Evolutionary conservation across 2,797 vertebrate species (phyloP).

Genomic region (Novumbra hubbsi): DNA sequence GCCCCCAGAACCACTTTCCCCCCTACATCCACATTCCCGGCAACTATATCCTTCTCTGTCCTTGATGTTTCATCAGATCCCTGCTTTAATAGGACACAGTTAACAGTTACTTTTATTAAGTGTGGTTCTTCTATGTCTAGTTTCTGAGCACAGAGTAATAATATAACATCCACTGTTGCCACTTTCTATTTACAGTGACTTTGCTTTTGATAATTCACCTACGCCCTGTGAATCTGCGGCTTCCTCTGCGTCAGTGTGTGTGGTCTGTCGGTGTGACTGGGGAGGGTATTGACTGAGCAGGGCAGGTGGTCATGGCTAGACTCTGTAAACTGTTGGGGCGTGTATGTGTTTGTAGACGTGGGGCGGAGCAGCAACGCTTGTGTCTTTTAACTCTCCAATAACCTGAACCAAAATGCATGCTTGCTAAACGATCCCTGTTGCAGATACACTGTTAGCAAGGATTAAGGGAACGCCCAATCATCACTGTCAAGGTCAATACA

Average conservation of each 20-base stretch:
- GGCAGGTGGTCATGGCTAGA: background rate
- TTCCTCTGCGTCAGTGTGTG: background rate
- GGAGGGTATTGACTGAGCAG: background rate
- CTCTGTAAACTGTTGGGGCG: background rate
- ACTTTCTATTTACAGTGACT: background rate
- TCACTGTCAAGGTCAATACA: too few relatives aligned
- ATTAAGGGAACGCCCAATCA: too few relatives aligned
- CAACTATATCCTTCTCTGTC: constrained; percentile 14
- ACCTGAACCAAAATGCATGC: background rate
- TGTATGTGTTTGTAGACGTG: background rate
- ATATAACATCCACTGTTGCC: background rate
- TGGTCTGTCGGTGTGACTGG: background rate
- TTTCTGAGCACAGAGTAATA: background rate
- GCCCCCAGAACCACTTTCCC: too few relatives aligned
- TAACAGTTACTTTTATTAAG: too few relatives aligned
- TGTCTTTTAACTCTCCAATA: constrained; percentile 1
- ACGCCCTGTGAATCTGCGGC: background rate
- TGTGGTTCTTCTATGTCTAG: too few relatives aligned
- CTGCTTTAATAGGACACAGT: background rate
- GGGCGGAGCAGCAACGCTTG: background rate
- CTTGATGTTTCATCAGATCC: background rate
- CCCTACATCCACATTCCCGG: too few relatives aligned
- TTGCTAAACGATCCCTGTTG: background rate
- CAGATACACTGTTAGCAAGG: too few relatives aligned
- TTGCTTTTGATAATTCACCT: constrained; percentile 6